phyloP scores from a whole-genome alignment of 2,888 invertebrate species.

The Trichacis sp. region DNA sequence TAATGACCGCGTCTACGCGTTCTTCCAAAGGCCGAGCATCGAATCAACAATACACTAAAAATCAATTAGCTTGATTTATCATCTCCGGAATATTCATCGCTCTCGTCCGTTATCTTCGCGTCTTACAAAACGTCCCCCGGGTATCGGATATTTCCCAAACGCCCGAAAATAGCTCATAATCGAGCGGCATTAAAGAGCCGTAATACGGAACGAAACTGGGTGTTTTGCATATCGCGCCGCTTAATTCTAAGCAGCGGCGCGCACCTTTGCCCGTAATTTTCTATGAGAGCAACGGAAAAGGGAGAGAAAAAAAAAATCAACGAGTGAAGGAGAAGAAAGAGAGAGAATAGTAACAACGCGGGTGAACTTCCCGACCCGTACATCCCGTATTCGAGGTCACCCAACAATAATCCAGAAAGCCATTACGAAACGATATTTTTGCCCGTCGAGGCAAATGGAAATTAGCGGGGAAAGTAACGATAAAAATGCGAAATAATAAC shows the following conservation, averaged over 20 bases:
- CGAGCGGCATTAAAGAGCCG: no score
- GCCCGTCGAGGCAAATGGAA: neutral
- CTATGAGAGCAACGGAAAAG: neutral
- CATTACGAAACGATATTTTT: conserved; percentile 3
- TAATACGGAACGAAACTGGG: neutral
- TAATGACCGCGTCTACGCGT: no score
- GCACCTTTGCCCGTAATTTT: neutral
- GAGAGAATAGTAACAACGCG: neutral
- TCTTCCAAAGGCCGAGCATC: no score
- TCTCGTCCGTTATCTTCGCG: neutral
- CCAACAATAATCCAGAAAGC: conserved; percentile 6
- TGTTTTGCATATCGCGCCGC: conserved; percentile 4
- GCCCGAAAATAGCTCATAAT: neutral
- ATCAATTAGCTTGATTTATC: conserved; percentile 1
- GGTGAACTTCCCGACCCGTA: neutral
- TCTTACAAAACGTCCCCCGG: neutral
- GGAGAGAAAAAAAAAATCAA: neutral
- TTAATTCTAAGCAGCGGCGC: neutral
- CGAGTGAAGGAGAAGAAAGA: neutral
- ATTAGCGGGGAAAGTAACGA: conserved; percentile 1
- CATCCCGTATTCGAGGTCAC: conserved; percentile 4
- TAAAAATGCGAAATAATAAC: neutral
- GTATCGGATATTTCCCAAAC: neutral
- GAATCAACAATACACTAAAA: neutral
- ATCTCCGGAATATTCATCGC: neutral